phyloP scores from a whole-genome alignment of 2,797 vertebrate species.

The Hippoglossus hippoglossus region DNA sequence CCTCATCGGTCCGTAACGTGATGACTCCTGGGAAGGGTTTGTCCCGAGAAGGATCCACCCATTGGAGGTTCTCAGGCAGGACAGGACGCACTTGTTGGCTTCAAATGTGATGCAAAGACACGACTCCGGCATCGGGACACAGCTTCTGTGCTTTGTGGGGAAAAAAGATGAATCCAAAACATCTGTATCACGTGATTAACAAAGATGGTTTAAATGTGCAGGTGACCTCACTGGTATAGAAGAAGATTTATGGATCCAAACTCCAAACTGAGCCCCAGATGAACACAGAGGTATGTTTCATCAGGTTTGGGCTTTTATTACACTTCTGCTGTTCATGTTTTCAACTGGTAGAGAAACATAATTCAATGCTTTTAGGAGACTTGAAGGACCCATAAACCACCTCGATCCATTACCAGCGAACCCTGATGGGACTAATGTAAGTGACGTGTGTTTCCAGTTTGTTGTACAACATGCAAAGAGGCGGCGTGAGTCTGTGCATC shows the following conservation, averaged over 20 bases:
- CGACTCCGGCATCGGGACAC: too few relatives aligned
- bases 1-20: too few relatives aligned
- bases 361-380: neutral
- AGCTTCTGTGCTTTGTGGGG: neutral
- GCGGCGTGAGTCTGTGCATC: neutral
- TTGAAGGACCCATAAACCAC: neutral
- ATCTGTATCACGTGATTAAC: conserved; percentile 16
- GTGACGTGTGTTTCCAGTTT: neutral
- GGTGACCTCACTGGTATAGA: neutral
- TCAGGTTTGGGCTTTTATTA: conserved; percentile 27
- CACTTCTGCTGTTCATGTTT: neutral
- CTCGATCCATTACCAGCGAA: conserved; percentile 13
- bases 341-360: neutral
- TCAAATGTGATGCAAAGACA: too few relatives aligned
- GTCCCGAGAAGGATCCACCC: too few relatives aligned
- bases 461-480: neutral
- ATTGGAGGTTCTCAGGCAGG: too few relatives aligned
- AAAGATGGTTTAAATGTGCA: conserved; percentile 5
- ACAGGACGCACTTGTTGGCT: too few relatives aligned
- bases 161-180: conserved; percentile 8
- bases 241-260: conserved; percentile 16
- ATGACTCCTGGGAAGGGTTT: too few relatives aligned
- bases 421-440: neutral
- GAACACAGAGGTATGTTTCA: conserved; percentile 38
- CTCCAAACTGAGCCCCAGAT: conserved; percentile 2